Evolutionary conservation across 2,113 vertebrate genomes (phyloP).

Genomic region (Vimba vimba): DNA sequence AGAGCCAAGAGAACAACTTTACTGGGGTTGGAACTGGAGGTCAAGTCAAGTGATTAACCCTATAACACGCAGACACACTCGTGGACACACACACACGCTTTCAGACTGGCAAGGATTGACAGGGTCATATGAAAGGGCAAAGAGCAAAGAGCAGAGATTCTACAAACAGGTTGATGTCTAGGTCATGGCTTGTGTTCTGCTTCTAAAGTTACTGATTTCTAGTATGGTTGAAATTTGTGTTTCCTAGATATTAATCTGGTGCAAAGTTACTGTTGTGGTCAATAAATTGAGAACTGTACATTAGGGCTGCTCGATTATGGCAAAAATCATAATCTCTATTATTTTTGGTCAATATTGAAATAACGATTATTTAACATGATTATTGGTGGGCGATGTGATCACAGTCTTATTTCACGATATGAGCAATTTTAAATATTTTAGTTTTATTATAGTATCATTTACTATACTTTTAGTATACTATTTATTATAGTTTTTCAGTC

Average conservation of each 20-base stretch:
- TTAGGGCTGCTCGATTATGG: background rate
- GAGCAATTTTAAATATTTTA: too few relatives aligned
- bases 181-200: background rate
- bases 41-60: conserved; percentile 39
- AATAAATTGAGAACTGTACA: background rate
- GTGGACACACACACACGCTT: background rate
- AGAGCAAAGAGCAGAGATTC: background rate
- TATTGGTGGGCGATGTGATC: too few relatives aligned
- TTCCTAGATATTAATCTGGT: background rate
- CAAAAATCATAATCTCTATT: too few relatives aligned
- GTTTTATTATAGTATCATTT: too few relatives aligned
- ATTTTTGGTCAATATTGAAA: too few relatives aligned
- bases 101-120: background rate
- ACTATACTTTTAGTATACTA: too few relatives aligned
- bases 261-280: background rate
- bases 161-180: background rate
- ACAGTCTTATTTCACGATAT: too few relatives aligned
- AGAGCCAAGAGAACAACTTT: background rate
- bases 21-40: background rate
- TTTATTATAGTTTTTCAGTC: too few relatives aligned
- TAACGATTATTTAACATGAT: too few relatives aligned
- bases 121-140: conserved; percentile 14
- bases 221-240: background rate
- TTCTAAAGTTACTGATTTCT: background rate
- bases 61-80: background rate